Base-by-base conservation (phyloP, 1,140 invertebrate species). In the Drosophila bifasciata region DNA sequence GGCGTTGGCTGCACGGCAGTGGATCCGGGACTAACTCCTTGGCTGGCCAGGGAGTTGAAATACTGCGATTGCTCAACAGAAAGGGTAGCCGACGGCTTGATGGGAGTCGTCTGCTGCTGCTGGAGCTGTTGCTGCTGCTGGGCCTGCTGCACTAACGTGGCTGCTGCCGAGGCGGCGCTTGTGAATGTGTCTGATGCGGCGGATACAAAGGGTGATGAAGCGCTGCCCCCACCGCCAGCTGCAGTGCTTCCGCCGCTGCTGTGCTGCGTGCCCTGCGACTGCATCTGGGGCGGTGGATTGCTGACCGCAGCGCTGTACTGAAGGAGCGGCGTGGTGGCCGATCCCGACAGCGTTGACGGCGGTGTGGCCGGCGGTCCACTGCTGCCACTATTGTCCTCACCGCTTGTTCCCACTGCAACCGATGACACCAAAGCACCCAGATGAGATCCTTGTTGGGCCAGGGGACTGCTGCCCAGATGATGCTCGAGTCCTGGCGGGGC, bases 31-130 rank as follows among this genome's bases (percentile, higher is more conserved):
- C 84, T 88, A 16, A 72, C 76, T 46, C 84, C 88, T 45, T 90
- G 86, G 44, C 83, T 79, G 45, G 91, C 62, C 72, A 92, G 72
- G 40, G 91, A 91, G 78, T 92, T 92, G 66, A 92, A 92, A 92
- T 92, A 92, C 91, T 92, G 91, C 85, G 91, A 92, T 89, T 92
- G 91, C 77, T 92, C 91, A 39, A 74, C 91, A 25, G 91, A 92
- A 28, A 92, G 67, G 48, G 90, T 88, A 1, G 90, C 86, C 40
- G 89, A 90, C 21, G 89, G 70, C 58, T 90, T 91, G 5, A 91
- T 68, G 23, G 88, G 88, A 55, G 84, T 84, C 50, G 86, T 73
- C 50, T 76, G 71, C 60, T 79, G 76, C 62, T 73, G 76, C 46
- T 81, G 81, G 7, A 78, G 79, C 36, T 76, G 84, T 25, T 89